A percentile compares a stretch with the other conserved stretches of the same genome.
phyloP scores from a whole-genome alignment of 2,113 vertebrate genomes.

The Saguinus imperator region DNA sequence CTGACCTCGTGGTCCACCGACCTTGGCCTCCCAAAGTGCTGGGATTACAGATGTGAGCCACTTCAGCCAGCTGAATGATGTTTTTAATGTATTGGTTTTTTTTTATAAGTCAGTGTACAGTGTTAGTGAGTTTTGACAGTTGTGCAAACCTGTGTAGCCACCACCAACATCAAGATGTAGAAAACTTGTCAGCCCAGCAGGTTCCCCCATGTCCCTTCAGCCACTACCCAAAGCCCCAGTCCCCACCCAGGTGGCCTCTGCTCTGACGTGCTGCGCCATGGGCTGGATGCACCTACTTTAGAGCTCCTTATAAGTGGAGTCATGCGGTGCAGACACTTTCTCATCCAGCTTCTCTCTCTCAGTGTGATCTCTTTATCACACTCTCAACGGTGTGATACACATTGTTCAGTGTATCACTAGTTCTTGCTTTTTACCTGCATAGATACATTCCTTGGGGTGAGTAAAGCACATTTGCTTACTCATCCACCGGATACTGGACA shows the following conservation, averaged over 20 bases:
- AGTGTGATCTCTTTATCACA: accelerated
- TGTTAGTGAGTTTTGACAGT: not conserved
- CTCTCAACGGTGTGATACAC: too few relatives aligned
- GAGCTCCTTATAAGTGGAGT: accelerated
- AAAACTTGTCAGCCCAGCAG: not conserved
- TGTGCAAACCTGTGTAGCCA: accelerated
- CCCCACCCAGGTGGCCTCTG: not conserved
- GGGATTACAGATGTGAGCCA: too few relatives aligned
- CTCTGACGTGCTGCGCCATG: accelerated
- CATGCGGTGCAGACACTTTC: accelerated
- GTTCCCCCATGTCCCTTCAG: accelerated
- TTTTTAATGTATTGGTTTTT: too few relatives aligned
- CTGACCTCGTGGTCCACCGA: too few relatives aligned
- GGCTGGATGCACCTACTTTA: accelerated
- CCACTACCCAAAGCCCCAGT: accelerated
- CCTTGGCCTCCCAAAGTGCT: too few relatives aligned
- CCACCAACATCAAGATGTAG: too few relatives aligned
- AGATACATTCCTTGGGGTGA: accelerated
- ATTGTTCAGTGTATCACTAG: accelerated
- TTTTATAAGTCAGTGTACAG: accelerated
- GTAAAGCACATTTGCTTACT: too few relatives aligned
- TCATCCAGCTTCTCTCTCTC: not conserved
- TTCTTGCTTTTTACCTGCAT: accelerated
- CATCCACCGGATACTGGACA: not conserved
- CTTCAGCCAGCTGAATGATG: too few relatives aligned